These are phyloP conservation scores for Alviniconcha strummeri DNA, from an alignment of 2,888 invertebrate species.

Conservation along the genomic window DNA sequence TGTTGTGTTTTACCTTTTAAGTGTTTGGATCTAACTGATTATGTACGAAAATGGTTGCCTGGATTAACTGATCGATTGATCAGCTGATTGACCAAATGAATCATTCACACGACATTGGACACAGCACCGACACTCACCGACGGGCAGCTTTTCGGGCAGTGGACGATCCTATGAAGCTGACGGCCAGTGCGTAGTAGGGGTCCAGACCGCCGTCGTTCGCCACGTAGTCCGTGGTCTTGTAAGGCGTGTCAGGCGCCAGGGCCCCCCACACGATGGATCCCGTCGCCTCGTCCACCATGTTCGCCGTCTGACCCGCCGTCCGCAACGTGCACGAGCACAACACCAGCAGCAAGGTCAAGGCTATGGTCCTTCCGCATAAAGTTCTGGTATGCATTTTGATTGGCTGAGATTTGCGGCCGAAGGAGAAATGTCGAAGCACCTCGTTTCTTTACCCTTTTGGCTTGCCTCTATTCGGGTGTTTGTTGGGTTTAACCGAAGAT, in stretches of 20 bases:
- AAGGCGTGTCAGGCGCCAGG: constrained; percentile 20
- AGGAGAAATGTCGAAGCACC: too few relatives aligned
- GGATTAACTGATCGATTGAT: too few relatives aligned
- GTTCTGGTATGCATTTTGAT: too few relatives aligned
- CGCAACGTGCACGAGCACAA: background rate
- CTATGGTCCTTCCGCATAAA: background rate
- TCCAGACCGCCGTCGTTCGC: constrained; percentile 26
- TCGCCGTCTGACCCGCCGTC: constrained; percentile 14
- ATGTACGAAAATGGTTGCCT: too few relatives aligned
- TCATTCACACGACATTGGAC: too few relatives aligned
- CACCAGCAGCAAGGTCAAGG: constrained; percentile 2
- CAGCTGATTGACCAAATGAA: too few relatives aligned
- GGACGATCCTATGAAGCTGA: constrained; percentile 26
- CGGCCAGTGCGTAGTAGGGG: constrained; percentile 28
- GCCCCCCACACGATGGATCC: constrained; percentile 27
- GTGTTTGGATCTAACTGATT: too few relatives aligned
- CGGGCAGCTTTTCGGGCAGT: constrained; percentile 19
- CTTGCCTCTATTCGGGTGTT: too few relatives aligned
- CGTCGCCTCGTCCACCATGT: background rate
- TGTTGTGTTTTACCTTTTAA: too few relatives aligned
- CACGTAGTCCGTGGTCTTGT: constrained; percentile 23
- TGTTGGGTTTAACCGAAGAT: too few relatives aligned
- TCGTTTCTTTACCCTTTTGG: too few relatives aligned
- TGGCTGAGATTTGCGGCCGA: too few relatives aligned
- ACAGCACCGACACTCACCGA: constrained; percentile 6